Base-by-base conservation (phyloP, 2,888 invertebrate species). In the Athalia circularis region DNA sequence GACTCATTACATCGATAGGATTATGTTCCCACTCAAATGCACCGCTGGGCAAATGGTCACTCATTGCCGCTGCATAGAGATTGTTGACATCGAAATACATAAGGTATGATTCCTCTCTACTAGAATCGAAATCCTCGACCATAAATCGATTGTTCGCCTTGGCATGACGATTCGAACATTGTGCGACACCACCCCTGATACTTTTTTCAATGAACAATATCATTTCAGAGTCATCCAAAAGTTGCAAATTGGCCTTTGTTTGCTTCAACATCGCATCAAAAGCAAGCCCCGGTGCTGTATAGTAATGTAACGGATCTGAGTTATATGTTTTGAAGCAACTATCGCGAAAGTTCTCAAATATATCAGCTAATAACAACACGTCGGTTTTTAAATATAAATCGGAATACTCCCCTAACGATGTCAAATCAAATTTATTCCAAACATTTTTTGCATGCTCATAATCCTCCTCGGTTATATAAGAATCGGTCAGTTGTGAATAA, bases 181-280 rank as follows among this genome's bases (percentile, higher is more conserved):
- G 43, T 4, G 74, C 78, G 6, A 82, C 79, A 15, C 82, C 83
- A 3, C 83, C 82, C 9, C 81, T 43, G 8, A 82, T 82, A 3
- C 80, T 81, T 45, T 54, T 48, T 50, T 81, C 81, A 5, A 82
- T 64, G 29, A 82, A 75, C 48, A 80, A 43, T 8, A 65, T 45
- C 75, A 29, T 29, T 29, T 29, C 29, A 29, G 29, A 29, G 29
- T 29, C 29, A 29, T 29, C 29, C 29, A 29, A 29, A 29, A 29
- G 29, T 29, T 29, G 29, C 29, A 2, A 29, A 29, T 29, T 29
- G 29, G 29, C 29, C 29, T 29, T 29, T 29, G 29, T 29, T 29
- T 1, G 29, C 29, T 29, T 29, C 29, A 29, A 29, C 29, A 29
- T 29, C 29, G 29, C 29, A 29, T 29, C 29, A 29, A 29, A 29